phyloP scores from a whole-genome alignment of 1,140 invertebrate species.

The Drosophila teissieri region DNA sequence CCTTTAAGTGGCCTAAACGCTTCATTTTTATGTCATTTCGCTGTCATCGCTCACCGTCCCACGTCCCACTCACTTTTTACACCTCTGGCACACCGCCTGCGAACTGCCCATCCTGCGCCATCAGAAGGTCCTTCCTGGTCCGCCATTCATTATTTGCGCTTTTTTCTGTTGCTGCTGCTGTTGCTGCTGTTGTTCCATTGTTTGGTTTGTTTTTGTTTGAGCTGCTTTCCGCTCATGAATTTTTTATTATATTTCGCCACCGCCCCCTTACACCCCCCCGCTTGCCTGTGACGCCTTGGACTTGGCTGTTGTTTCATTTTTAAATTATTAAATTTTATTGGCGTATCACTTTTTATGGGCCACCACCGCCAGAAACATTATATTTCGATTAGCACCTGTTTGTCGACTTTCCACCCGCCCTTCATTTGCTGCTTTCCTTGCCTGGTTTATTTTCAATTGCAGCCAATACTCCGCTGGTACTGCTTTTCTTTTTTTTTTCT shows the following conservation, averaged over 20 bases:
- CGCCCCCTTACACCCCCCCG: too few relatives aligned
- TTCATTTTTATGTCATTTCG: conserved; percentile 80
- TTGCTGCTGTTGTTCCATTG: conserved; percentile 23
- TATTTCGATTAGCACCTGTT: conserved; percentile 83
- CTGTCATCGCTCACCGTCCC: conserved; percentile 49
- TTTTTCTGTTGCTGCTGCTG: conserved; percentile 20
- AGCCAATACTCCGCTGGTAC: conserved; percentile 20
- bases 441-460: conserved; percentile 50
- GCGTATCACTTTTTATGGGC: conserved; percentile 81
- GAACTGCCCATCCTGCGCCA: neutral
- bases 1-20: conserved; percentile 81
- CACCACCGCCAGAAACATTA: conserved; percentile 77
- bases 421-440: conserved; percentile 21
- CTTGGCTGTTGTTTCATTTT: conserved; percentile 71
- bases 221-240: conserved; percentile 74
- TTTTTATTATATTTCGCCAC: conserved; percentile 79
- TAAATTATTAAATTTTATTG: conserved; percentile 83
- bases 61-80: conserved; percentile 3
- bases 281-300: conserved; percentile 16
- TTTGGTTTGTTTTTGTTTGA: conserved; percentile 55
- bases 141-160: conserved; percentile 80
- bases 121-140: conserved; percentile 39
- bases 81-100: neutral
- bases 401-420: conserved; percentile 37
- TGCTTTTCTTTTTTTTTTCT: conserved; percentile 10